Conservation (phyloP, 2,797 vertebrate genomes). For the Avahi laniger region DNA sequence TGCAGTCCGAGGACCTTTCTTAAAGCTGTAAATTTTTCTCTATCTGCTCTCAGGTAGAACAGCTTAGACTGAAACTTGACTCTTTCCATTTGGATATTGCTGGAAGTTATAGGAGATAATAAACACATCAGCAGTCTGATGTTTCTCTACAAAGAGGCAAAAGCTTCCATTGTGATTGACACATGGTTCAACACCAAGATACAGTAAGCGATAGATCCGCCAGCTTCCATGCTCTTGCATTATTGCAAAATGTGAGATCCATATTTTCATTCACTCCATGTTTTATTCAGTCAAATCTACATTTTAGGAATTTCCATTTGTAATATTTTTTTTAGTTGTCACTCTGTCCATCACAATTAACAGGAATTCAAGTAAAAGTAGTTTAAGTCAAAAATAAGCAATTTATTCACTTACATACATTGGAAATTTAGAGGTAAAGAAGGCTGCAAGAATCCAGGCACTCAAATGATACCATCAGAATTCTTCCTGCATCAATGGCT, state of each 20-base stretch:
- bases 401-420: background rate
- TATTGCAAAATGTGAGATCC: background rate
- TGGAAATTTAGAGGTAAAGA: background rate
- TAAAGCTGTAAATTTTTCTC: background rate
- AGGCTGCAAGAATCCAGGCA: background rate
- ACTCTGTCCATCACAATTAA: background rate
- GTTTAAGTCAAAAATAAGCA: background rate
- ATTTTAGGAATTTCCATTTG: background rate
- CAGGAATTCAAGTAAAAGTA: background rate
- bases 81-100: background rate
- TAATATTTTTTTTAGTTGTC: background rate
- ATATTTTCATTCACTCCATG: background rate
- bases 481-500: background rate
- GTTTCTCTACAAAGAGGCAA: background rate
- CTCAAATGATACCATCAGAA: background rate
- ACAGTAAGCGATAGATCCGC: too few relatives aligned
- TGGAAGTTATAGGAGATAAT: background rate
- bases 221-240: background rate
- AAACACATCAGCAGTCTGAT: background rate
- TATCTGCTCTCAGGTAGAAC: background rate
- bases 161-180: background rate
- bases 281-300: background rate
- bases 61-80: background rate
- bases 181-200: background rate
- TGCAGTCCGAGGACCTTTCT: background rate